A percentile compares a stretch with the other conserved stretches of the same genome.
Evolutionary conservation across 2,113 vertebrate species (phyloP).

Genomic region (Gracilinanus agilis): DNA sequence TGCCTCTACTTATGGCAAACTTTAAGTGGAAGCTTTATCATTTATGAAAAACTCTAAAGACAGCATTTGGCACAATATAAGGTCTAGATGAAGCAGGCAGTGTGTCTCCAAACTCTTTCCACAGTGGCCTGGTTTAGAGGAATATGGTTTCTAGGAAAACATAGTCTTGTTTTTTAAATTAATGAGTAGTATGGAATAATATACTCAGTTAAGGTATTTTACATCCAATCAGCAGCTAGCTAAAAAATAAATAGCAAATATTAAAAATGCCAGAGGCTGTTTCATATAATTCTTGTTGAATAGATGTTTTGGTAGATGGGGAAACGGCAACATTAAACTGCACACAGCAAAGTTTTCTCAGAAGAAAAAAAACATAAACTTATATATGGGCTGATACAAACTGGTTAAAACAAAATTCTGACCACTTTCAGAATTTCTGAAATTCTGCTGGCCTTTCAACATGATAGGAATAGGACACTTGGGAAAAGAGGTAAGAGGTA

Average conservation of each 20-base stretch:
- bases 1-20: slow-evolving; percentile 56
- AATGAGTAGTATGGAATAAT: not conserved
- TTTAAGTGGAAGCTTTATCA: slow-evolving; percentile 47
- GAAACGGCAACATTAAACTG: slow-evolving; percentile 29
- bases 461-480: slow-evolving; percentile 4
- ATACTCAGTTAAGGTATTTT: not conserved
- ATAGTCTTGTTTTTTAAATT: not conserved
- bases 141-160: not conserved
- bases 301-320: slow-evolving; percentile 1
- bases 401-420: slow-evolving; percentile 26
- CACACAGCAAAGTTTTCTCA: slow-evolving; percentile 50
- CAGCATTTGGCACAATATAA: slow-evolving; percentile 40
- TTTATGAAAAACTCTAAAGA: slow-evolving; percentile 36
- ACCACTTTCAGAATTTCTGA: not conserved
- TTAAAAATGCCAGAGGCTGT: not conserved
- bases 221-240: not conserved
- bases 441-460: slow-evolving; percentile 27
- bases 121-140: not conserved
- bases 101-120: not conserved
- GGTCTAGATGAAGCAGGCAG: slow-evolving; percentile 1
- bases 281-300: slow-evolving; percentile 31
- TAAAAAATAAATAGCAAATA: not conserved
- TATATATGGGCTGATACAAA: slow-evolving; percentile 18
- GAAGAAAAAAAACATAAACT: slow-evolving; percentile 37
- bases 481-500: not conserved